Percentiles rank a stretch among this genome's conserved stretches.
Evolutionary conservation across 2,113 vertebrate species (phyloP).

Genomic region (Chionomys nivalis): DNA sequence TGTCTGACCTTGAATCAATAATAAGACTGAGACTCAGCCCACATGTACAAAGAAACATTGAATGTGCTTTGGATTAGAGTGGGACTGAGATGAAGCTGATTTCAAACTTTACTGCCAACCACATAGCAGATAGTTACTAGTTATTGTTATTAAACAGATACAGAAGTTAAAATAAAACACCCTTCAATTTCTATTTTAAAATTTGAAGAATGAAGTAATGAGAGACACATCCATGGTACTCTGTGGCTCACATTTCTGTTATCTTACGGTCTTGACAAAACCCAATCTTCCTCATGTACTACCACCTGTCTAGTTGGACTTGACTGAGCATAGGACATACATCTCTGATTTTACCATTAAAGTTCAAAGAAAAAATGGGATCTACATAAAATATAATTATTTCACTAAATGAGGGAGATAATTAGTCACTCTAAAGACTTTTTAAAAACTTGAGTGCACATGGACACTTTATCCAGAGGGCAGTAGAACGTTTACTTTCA

Average conservation of each 20-base stretch:
- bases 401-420: not conserved
- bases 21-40: not conserved
- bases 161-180: not conserved
- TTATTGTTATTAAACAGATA: not conserved
- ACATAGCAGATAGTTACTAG: not conserved
- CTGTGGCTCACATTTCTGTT: not conserved
- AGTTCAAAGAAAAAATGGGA: not conserved
- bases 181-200: conserved; percentile 28
- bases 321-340: not conserved
- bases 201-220: not conserved
- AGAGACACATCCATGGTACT: not conserved
- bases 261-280: not conserved
- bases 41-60: no score
- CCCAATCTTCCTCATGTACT: not conserved
- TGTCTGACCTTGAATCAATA: not conserved
- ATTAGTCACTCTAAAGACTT: not conserved
- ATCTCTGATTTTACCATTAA: not conserved
- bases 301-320: not conserved
- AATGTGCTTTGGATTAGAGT: not conserved
- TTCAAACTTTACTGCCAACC: not conserved
- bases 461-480: not conserved
- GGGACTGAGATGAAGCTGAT: not conserved
- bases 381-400: not conserved
- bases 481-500: not conserved
- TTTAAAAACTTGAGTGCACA: not conserved